phyloP scores from a whole-genome alignment of 2,888 invertebrate genomes.

The Hydraecia micacea region DNA sequence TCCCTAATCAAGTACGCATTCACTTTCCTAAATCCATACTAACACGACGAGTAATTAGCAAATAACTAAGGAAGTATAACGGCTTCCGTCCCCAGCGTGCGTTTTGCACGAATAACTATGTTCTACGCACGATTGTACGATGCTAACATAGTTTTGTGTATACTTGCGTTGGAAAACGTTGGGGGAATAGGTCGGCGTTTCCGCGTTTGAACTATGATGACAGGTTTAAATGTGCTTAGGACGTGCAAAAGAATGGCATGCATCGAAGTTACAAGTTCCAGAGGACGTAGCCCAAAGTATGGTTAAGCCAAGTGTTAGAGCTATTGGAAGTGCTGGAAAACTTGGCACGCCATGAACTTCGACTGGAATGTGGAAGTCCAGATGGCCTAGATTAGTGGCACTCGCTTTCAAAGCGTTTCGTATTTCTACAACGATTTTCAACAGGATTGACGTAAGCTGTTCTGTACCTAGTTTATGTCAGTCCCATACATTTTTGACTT shows the following conservation, averaged over 20 bases:
- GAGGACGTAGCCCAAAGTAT: neutral
- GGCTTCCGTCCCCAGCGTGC: constrained; percentile 65
- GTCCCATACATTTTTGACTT: too few relatives aligned
- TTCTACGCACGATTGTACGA: constrained; percentile 56
- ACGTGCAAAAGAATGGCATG: neutral
- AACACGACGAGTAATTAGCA: constrained; percentile 57
- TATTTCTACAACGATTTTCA: too few relatives aligned
- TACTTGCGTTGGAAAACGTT: constrained; percentile 21
- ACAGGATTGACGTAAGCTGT: too few relatives aligned
- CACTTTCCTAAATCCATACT: constrained; percentile 64
- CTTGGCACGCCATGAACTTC: neutral
- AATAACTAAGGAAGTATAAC: constrained; percentile 64
- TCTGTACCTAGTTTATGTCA: too few relatives aligned
- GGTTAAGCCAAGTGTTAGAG: neutral
- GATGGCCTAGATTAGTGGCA: neutral
- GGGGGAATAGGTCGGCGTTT: neutral
- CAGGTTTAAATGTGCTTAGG: neutral
- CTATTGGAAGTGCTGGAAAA: neutral
- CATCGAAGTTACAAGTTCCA: neutral
- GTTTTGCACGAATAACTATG: constrained; percentile 57
- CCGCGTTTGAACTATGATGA: constrained; percentile 3
- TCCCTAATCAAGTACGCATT: constrained; percentile 42
- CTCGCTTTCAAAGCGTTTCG: neutral
- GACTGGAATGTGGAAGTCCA: neutral
- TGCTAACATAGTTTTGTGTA: constrained; percentile 42